Conservation (phyloP, 2,113 vertebrate genomes). For the Theropithecus gelada region DNA sequence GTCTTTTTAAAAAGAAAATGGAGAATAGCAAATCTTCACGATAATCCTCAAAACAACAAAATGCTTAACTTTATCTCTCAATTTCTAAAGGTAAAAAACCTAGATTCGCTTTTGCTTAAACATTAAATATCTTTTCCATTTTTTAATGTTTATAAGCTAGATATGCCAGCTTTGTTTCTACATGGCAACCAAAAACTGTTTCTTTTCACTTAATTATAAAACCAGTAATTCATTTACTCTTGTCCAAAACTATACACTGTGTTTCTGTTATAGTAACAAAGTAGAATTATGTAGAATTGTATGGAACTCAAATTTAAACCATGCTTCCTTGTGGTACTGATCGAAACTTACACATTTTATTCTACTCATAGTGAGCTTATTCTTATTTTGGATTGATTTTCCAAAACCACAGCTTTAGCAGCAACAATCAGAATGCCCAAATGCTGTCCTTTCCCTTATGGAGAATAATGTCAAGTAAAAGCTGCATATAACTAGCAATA, state of each 20-base stretch:
- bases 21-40: constrained; percentile 2
- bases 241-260: neutral
- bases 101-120: neutral
- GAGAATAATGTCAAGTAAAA: constrained; percentile 51
- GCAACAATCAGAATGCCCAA: neutral
- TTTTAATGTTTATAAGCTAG: constrained; percentile 43
- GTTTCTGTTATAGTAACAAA: constrained; percentile 24
- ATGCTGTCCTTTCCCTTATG: neutral
- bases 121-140: neutral
- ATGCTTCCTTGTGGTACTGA: neutral
- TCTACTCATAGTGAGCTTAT: neutral
- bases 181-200: neutral
- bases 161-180: constrained; percentile 39
- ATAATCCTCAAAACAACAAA: constrained; percentile 51
- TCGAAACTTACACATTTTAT: neutral
- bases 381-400: constrained; percentile 31
- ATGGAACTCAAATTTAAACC: constrained; percentile 13
- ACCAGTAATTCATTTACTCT: neutral
- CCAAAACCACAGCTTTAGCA: neutral
- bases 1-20: constrained; percentile 35
- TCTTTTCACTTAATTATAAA: constrained; percentile 36
- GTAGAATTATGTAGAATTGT: neutral
- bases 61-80: constrained; percentile 31
- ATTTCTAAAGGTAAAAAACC: constrained; percentile 40
- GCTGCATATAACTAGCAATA: constrained; percentile 63